These are phyloP conservation scores for Cantharis rufa DNA, from an alignment of 2,888 invertebrate species.

Conservation along the genomic window DNA sequence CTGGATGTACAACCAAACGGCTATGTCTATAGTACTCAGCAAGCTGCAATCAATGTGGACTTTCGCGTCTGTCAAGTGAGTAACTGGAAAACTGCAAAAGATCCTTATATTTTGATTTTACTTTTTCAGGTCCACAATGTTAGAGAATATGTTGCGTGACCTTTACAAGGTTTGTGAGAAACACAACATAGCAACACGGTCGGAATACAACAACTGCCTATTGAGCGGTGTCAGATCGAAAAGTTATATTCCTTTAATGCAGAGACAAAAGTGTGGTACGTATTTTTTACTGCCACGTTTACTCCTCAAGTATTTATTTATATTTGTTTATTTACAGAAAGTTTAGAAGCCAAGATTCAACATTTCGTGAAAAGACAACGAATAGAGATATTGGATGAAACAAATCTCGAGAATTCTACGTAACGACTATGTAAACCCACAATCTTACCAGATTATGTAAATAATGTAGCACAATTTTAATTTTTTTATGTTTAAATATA, in stretches of 20 bases:
- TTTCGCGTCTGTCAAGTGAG: constrained; percentile 71
- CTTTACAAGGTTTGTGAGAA: constrained; percentile 50
- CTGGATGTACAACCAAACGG: constrained; percentile 65
- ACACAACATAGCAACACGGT: neutral
- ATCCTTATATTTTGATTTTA: neutral
- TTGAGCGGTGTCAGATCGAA: constrained; percentile 70
- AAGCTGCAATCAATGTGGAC: constrained; percentile 80
- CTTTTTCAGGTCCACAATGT: constrained; percentile 61
- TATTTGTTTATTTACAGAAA: constrained; percentile 68
- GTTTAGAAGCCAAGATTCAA: constrained; percentile 78
- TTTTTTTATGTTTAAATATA: neutral
- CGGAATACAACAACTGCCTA: constrained; percentile 53
- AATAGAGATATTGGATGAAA: constrained; percentile 20
- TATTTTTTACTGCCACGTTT: constrained; percentile 11
- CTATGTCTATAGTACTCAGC: constrained; percentile 63
- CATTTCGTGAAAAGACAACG: constrained; percentile 74
- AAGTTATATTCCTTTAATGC: constrained; percentile 73
- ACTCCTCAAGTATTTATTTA: neutral
- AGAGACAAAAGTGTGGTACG: constrained; percentile 80
- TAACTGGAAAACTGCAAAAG: constrained; percentile 31
- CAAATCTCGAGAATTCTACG: neutral
- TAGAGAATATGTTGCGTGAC: constrained; percentile 61
- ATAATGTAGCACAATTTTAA: neutral
- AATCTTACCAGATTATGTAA: neutral
- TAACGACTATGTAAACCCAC: neutral